Evolutionary conservation across 2,888 invertebrate species (phyloP), one percentile per base, ranked within the genome.

Genomic region (Hypselothyrea guttata): DNA sequence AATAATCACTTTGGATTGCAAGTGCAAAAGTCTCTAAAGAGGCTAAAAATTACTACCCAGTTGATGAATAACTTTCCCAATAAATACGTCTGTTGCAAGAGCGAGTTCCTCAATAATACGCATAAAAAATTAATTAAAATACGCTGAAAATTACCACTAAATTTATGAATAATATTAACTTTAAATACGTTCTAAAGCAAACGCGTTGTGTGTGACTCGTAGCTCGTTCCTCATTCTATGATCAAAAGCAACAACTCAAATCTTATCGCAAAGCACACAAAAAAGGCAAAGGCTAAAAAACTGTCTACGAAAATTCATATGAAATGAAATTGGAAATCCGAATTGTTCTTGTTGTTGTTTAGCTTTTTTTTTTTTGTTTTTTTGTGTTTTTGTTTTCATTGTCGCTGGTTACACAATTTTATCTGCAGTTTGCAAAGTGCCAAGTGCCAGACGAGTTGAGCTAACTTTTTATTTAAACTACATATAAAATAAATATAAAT

Each of bases 401-500:
- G 41, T 11, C 35, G 30, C 54, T 54, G 13, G 31, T 72, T 75
- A 71, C 52, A 64, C 71, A 74, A 77, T 68, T 55, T 60, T 60
- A 62, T 62, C 75, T 59, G 46, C 53, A 55, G 48, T 60, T 68
- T 46, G 42, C 70, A 13, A 42, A 44, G 8, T 28, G 28, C 8
- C 28, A 49, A 49, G 42, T 46, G 52, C 30, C 35, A 53, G 16
- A 15, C 41, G 35, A 7, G 28, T 42, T 45, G 9, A 18, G 1
- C 38, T 12, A 54, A 46, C 37, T 53, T 22, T 22, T 22, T 22
- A 22, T 22, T 22, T 22, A 5, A 22, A 22, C 22, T 22, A 22
- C 5, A 22, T 5, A 22, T 22, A 22, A 22, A 22, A 22, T 22
- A 22, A 4, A 22, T 5, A 22, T 22, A 22, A 22, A 22, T 4